Conservation (phyloP, 2,113 vertebrate genomes). For the Psilopogon haemacephalus region DNA sequence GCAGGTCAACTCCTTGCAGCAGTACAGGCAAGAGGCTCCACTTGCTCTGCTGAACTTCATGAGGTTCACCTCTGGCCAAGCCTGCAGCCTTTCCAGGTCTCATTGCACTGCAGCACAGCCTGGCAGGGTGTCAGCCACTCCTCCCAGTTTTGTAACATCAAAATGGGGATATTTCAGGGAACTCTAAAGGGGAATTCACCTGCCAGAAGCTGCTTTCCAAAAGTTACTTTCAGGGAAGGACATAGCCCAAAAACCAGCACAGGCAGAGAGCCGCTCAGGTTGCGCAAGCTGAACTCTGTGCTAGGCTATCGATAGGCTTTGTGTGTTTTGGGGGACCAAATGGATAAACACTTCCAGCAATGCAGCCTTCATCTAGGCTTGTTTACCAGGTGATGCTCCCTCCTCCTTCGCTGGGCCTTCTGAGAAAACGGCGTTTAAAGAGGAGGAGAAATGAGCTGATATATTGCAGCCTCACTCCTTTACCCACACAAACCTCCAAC, state of each 20-base stretch:
- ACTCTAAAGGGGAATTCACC: background rate
- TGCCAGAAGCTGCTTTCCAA: background rate
- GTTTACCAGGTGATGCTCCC: background rate
- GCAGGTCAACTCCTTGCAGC: too few relatives aligned
- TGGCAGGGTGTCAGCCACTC: too few relatives aligned
- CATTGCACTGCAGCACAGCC: too few relatives aligned
- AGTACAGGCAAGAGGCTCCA: too few relatives aligned
- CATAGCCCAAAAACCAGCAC: background rate
- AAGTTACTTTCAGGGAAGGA: background rate
- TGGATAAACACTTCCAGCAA: slow-evolving; percentile 40
- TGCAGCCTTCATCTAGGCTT: background rate
- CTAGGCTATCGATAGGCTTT: background rate
- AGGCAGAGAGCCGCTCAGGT: background rate
- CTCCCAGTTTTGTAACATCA: too few relatives aligned
- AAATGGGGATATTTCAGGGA: background rate
- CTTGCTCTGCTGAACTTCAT: too few relatives aligned
- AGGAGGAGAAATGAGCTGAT: background rate
- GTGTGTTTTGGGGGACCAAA: background rate
- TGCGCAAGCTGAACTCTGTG: slow-evolving; percentile 44
- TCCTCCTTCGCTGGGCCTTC: background rate
- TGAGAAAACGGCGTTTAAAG: background rate
- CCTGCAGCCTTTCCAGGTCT: too few relatives aligned
- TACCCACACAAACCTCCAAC: background rate
- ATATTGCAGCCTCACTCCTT: background rate
- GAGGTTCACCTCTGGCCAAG: too few relatives aligned